These are phyloP conservation scores for Apeltes quadracus DNA, from an alignment of 2,113 vertebrate genomes.

Conservation along the genomic window DNA sequence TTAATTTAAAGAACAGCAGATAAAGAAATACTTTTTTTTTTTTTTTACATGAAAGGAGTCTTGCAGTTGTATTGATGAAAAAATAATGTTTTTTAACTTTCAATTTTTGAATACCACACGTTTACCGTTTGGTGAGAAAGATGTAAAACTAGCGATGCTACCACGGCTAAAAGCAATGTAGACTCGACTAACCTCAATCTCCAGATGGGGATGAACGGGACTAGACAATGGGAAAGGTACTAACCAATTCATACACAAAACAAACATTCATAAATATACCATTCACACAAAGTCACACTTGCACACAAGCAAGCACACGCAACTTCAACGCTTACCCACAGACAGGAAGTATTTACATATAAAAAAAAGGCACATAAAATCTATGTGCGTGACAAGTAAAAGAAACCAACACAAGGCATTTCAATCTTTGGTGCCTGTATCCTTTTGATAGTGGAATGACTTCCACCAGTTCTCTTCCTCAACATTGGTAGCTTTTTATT, in stretches of 20 bases:
- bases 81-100: background rate
- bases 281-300: slow-evolving; percentile 59
- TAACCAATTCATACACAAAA: slow-evolving; percentile 55
- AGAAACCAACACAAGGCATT: slow-evolving; percentile 61
- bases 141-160: background rate
- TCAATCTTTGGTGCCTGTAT: slow-evolving; percentile 71
- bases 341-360: slow-evolving; percentile 72
- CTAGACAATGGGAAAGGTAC: slow-evolving; percentile 53
- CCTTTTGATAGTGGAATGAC: slow-evolving; percentile 52
- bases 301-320: slow-evolving; percentile 38
- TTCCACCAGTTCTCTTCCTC: slow-evolving; percentile 37
- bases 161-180: slow-evolving; percentile 9
- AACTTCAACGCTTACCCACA: slow-evolving; percentile 30
- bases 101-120: background rate
- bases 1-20: background rate
- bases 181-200: slow-evolving; percentile 38
- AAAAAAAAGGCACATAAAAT: slow-evolving; percentile 58
- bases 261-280: slow-evolving; percentile 74
- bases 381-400: slow-evolving; percentile 54
- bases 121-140: background rate
- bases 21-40: background rate
- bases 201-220: slow-evolving; percentile 40
- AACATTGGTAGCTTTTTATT: slow-evolving; percentile 26
- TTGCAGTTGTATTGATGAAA: background rate
- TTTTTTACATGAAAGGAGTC: background rate